phyloP scores from a whole-genome alignment of 2,888 invertebrate species.

The Gibbula magus region DNA sequence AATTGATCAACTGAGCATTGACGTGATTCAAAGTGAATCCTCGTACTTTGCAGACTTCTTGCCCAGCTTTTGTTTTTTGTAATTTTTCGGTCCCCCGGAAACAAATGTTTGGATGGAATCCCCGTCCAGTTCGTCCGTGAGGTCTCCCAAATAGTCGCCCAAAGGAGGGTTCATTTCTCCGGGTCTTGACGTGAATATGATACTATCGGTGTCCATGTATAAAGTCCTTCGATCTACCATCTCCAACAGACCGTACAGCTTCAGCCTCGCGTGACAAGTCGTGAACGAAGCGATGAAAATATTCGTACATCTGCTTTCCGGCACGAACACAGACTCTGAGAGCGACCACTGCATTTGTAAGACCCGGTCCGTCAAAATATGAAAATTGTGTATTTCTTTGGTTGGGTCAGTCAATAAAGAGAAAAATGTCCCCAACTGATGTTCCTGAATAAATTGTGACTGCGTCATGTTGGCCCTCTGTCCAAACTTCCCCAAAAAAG shows the following conservation, averaged over 20 bases:
- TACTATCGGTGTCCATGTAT: constrained; percentile 37
- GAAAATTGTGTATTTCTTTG: too few species aligned
- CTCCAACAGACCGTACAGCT: constrained; percentile 36
- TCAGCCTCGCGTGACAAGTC: constrained; percentile 37
- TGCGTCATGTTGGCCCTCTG: constrained; percentile 20
- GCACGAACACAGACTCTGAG: background rate
- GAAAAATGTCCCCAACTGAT: too few species aligned
- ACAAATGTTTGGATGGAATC: constrained; percentile 46
- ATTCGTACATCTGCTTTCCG: constrained; percentile 16
- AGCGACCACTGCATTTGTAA: too few species aligned
- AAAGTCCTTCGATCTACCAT: constrained; percentile 26
- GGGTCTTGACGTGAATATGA: constrained; percentile 22
- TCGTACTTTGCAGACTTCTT: constrained; percentile 52
- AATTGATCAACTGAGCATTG: constrained; percentile 40
- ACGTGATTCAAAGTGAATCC: constrained; percentile 55
- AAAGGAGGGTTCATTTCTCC: constrained; percentile 39
- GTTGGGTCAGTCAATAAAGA: too few species aligned
- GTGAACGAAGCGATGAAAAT: constrained; percentile 33
- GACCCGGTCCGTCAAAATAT: too few species aligned
- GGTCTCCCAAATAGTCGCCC: constrained; percentile 66
- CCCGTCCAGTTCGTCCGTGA: constrained; percentile 70
- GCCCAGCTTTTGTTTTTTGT: constrained; percentile 49
- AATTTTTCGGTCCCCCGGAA: constrained; percentile 71
- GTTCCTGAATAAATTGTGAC: too few species aligned
- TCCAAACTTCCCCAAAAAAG: constrained; percentile 49